Evolutionary conservation across 2,888 invertebrate genomes (phyloP).

Genomic region (Melanotus villosus): DNA sequence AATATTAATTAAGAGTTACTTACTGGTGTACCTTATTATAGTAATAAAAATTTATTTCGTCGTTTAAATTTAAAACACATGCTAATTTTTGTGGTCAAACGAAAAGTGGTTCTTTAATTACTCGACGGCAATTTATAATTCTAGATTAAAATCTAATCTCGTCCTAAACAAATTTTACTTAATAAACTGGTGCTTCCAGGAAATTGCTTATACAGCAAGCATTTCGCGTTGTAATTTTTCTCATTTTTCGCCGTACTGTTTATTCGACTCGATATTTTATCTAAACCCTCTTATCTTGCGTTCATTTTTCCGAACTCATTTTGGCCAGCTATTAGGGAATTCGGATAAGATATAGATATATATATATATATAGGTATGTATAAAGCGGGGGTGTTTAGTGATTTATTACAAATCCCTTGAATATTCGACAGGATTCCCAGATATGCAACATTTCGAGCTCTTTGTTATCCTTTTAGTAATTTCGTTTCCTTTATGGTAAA

Average conservation of each 20-base stretch:
- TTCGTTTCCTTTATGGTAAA: too few relatives aligned
- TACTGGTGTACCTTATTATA: too few relatives aligned
- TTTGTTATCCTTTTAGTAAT: not conserved
- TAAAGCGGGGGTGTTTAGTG: slow-evolving; percentile 24
- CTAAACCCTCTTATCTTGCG: slow-evolving; percentile 20
- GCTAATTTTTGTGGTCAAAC: slow-evolving; percentile 25
- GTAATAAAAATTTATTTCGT: slow-evolving; percentile 11
- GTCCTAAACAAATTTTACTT: slow-evolving; percentile 34
- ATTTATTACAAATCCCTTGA: slow-evolving; percentile 34
- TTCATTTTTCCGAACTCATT: slow-evolving; percentile 36
- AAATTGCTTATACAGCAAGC: slow-evolving; percentile 36
- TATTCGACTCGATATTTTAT: slow-evolving; percentile 37
- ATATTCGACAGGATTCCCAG: slow-evolving; percentile 15
- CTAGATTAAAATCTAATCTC: slow-evolving; percentile 39
- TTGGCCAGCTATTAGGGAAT: slow-evolving; percentile 36
- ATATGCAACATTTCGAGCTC: not conserved
- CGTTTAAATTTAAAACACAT: slow-evolving; percentile 25
- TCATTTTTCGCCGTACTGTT: slow-evolving; percentile 32
- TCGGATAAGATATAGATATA: slow-evolving; percentile 36
- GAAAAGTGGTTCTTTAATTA: slow-evolving; percentile 35
- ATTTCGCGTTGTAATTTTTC: slow-evolving; percentile 36
- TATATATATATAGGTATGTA: too few relatives aligned
- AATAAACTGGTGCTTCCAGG: slow-evolving; percentile 34
- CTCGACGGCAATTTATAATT: slow-evolving; percentile 32
- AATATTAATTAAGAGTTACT: too few relatives aligned